Base-by-base conservation (phyloP, 2,113 vertebrate species). In the Choloepus hoffmanni region DNA sequence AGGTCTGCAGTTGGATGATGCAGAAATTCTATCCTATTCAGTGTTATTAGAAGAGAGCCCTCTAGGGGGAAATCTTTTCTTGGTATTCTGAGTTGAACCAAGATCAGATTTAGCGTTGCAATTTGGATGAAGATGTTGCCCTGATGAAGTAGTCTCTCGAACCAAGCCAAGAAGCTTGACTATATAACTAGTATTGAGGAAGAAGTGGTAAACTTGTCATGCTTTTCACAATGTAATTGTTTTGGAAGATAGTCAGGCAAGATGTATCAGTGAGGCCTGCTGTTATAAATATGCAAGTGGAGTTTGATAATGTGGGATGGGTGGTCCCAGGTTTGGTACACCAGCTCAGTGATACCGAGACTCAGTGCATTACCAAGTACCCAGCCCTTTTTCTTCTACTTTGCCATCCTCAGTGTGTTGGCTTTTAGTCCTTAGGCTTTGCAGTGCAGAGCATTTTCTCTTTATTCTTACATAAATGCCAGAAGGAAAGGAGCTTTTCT, bases 1-100 rank as follows among this genome's bases (percentile, higher is more conserved):
- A 55, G 53, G 28, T 45, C 33, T n/a, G 70, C 33, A 13, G 28
- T 16, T 18, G 19, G n/a, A 7, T 40, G 9, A 24, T 7, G n/a
- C 76, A 24, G 50, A 30, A 30, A 19, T 58, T 91, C 21, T 24
- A 55, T 33, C 12, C 36, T 30, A 24, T 19, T 60, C 36, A 8
- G 16, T 36, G 50, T 26, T 40, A 50, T 95, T 63, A 68, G 40
- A 79, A 77, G 45, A 36, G 0, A 11, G 53, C 2, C 89, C 95
- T 50, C 77, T 30, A 95, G 95, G 60, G 92, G 92, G 82, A 89
- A 95, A 14, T 53, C 63, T 86, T 89, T 67, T 84, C 81, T 60
- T 53, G 36, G 13, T 89, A 48, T 90, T 81, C 48, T 8, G 60
- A 90, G 16, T 79, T 9, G 3, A 5, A 3, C 7, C 13, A 8